Conservation (phyloP, 2,888 invertebrate genomes). For the Napeogenes inachia region DNA sequence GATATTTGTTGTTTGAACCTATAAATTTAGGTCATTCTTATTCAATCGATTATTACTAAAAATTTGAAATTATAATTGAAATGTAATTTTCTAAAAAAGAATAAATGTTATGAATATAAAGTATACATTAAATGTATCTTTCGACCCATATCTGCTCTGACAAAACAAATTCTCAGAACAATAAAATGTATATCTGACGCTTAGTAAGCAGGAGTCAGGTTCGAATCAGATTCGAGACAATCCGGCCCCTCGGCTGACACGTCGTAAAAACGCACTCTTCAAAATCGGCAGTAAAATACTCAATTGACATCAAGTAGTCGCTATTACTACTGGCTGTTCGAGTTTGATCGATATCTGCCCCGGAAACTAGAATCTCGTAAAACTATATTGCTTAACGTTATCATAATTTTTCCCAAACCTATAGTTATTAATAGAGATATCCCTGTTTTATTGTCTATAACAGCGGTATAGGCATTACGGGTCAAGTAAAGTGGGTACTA, state of each 20-base stretch:
- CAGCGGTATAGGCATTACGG: conserved; percentile 5
- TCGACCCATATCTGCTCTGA: conserved; percentile 15
- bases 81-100: too few relatives aligned
- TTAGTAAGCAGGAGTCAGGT: conserved; percentile 10
- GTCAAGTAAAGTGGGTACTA: conserved; percentile 15
- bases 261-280: conserved; percentile 15
- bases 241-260: conserved; percentile 10
- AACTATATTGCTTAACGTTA: conserved; percentile 17
- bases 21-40: too few relatives aligned
- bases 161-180: conserved; percentile 13
- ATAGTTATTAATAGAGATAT: conserved; percentile 15
- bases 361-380: conserved; percentile 19
- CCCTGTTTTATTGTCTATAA: conserved; percentile 13
- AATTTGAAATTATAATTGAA: too few relatives aligned
- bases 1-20: too few relatives aligned
- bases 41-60: too few relatives aligned
- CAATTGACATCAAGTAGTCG: conserved; percentile 11
- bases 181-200: conserved; percentile 5
- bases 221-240: conserved; percentile 2
- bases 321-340: conserved; percentile 4
- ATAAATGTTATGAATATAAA: too few relatives aligned
- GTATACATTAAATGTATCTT: too few relatives aligned
- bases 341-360: conserved; percentile 14
- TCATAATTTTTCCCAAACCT: conserved; percentile 15
- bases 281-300: conserved; percentile 12